These are phyloP conservation scores for Phytoseiulus persimilis DNA, from an alignment of 2,888 invertebrate species.

Conservation along the genomic window DNA sequence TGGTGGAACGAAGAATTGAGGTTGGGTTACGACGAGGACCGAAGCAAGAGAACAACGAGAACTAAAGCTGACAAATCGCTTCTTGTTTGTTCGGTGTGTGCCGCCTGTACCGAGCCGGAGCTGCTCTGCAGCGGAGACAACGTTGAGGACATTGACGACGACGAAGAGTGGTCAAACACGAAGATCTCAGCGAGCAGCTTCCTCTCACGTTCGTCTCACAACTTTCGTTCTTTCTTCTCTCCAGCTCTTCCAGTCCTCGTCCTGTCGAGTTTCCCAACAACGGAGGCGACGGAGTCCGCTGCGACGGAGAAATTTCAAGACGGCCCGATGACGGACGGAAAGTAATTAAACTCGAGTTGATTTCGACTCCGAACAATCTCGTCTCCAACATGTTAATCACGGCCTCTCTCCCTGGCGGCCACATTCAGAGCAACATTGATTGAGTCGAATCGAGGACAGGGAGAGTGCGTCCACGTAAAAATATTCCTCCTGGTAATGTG, in stretches of 20 bases:
- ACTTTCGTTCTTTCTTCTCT: not conserved
- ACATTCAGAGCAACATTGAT: not conserved
- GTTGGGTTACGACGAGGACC: not conserved
- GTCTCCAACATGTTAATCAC: not conserved
- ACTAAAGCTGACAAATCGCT: slow-evolving; percentile 36
- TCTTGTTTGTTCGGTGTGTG: slow-evolving; percentile 35
- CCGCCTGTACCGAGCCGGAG: not conserved
- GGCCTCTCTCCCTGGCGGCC: not conserved
- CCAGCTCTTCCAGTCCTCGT: not conserved
- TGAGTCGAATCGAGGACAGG: not conserved
- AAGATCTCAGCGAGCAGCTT: not conserved
- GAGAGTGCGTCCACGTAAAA: not conserved
- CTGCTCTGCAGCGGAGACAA: not conserved
- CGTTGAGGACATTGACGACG: not conserved
- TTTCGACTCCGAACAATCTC: not conserved
- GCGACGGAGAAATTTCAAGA: no score
- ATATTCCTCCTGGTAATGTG: not conserved
- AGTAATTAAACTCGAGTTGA: not conserved
- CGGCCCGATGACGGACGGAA: not conserved
- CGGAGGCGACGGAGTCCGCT: not conserved
- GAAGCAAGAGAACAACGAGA: not conserved
- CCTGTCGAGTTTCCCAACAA: not conserved
- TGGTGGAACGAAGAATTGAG: not conserved
- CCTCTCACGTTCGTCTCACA: not conserved
- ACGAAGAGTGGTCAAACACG: not conserved